Base-by-base conservation (phyloP, 2,113 vertebrate species). In the Taurulus bubalis region DNA sequence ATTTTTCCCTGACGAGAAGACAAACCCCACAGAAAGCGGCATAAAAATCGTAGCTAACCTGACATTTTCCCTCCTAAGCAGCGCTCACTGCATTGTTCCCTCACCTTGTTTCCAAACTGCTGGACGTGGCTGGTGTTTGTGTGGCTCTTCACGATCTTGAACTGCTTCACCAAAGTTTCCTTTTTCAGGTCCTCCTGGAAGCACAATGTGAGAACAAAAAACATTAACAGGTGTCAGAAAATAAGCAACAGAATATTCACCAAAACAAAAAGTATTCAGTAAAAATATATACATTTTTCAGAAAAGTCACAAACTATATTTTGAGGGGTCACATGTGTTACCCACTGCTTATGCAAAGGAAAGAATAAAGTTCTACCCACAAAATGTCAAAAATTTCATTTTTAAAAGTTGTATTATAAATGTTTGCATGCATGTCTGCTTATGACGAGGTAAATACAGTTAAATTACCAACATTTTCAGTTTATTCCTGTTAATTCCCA, bases 91-190 rank as follows among this genome's bases (percentile, higher is more conserved):
- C 56, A 30, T 59, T 26, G 6, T 24, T 4, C 9, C 12, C 95
- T 93, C 85, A 97, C 97, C 92, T 96, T 97, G 94, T 99, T 99
- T 22, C 98, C 98, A 2, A 93, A 99, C 90, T 99, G 98, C 97
- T 97, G 96, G 83, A 99, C 98, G 0, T 99, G 98, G 88, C 98
- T 99, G 53, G 97, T 98, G 94, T 98, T 97, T 34, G 98, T 99
- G 86, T 95, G 96, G 1, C 88, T 94, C 91, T 96, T 98, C 4
- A 99, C 98, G 36, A 99, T 94, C 82, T 95, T 95, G 85, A 97
- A 99, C 89, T 99, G 98, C 85, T 95, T 96, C 69, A 95, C 88
- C 10, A 99, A 92, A 0, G 97, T 97, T 94, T 99, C 98, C 77
- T 93, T 96, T 0, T 26, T 93, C 85, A 99, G 88, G 87, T 98